Conservation (phyloP, 2,888 invertebrate genomes). For the Serripes groenlandicus region DNA sequence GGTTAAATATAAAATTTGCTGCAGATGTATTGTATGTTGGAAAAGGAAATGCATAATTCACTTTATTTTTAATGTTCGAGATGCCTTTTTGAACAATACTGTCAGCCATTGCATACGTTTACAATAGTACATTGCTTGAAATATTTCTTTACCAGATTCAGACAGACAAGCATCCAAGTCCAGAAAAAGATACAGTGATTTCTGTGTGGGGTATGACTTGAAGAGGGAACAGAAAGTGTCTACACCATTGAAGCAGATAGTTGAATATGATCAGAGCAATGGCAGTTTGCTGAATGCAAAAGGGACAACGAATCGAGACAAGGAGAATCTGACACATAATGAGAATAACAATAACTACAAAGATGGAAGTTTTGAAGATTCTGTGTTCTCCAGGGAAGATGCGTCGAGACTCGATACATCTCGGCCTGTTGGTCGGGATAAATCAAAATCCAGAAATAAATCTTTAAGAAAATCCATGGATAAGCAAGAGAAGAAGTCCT, state of each 20-base stretch:
- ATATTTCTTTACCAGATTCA: constrained; percentile 3
- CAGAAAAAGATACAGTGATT: constrained; percentile 46
- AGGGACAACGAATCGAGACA: not conserved
- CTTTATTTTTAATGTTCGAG: too few species aligned
- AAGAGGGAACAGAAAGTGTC: constrained; percentile 26
- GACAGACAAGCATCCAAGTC: not conserved
- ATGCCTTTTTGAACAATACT: too few species aligned
- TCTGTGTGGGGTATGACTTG: constrained; percentile 33
- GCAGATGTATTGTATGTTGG: not conserved
- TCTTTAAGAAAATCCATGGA: not conserved
- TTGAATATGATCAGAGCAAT: not conserved
- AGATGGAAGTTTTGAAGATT: constrained; percentile 21
- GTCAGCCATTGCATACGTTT: too few species aligned
- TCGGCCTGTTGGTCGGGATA: not conserved
- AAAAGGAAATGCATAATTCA: not conserved
- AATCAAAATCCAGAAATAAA: not conserved
- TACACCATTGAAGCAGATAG: constrained; percentile 23
- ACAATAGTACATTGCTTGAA: too few species aligned
- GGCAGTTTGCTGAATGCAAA: not conserved
- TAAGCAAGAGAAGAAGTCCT: constrained; percentile 27
- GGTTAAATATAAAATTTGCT: not conserved
- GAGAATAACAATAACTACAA: constrained; percentile 8
- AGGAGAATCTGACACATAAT: not conserved
- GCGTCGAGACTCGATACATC: not conserved
- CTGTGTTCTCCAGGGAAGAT: constrained; percentile 35